phyloP scores from a whole-genome alignment of 2,888 invertebrate genomes.

The Liodrosophila aerea region DNA sequence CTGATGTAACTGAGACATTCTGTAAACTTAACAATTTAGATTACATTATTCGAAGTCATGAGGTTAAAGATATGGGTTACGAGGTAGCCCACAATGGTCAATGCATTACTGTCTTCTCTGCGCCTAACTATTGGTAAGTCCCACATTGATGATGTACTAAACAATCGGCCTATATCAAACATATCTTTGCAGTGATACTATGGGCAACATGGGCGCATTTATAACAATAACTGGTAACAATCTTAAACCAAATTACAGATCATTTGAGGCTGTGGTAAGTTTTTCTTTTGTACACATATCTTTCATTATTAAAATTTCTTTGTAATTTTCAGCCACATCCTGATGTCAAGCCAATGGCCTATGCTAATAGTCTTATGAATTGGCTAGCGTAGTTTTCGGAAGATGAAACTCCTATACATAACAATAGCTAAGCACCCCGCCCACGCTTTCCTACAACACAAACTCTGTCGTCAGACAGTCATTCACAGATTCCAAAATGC shows the following conservation, averaged over 20 bases:
- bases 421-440: slow-evolving; percentile 44
- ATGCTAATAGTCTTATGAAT: slow-evolving; percentile 93
- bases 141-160: not conserved
- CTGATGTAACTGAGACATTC: slow-evolving; percentile 96
- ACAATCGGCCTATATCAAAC: not conserved
- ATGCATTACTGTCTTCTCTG: slow-evolving; percentile 99
- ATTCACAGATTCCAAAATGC: slow-evolving; percentile 55
- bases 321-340: slow-evolving; percentile 91
- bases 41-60: slow-evolving; percentile 97
- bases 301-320: not conserved
- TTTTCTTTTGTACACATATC: not conserved
- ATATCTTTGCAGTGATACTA: slow-evolving; percentile 91
- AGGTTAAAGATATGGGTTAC: slow-evolving; percentile 98
- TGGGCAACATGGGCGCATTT: slow-evolving; percentile 99
- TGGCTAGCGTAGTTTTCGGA: slow-evolving; percentile 83
- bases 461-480: slow-evolving; percentile 51
- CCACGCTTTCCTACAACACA: slow-evolving; percentile 46
- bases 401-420: slow-evolving; percentile 41
- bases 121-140: slow-evolving; percentile 98
- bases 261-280: slow-evolving; percentile 97
- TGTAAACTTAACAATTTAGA: slow-evolving; percentile 92
- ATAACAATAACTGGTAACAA: slow-evolving; percentile 96
- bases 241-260: slow-evolving; percentile 94
- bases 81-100: slow-evolving; percentile 97
- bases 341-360: slow-evolving; percentile 98